These are phyloP conservation scores for Lingula anatina DNA, from an alignment of 2,888 invertebrate genomes.

Conservation along the genomic window DNA sequence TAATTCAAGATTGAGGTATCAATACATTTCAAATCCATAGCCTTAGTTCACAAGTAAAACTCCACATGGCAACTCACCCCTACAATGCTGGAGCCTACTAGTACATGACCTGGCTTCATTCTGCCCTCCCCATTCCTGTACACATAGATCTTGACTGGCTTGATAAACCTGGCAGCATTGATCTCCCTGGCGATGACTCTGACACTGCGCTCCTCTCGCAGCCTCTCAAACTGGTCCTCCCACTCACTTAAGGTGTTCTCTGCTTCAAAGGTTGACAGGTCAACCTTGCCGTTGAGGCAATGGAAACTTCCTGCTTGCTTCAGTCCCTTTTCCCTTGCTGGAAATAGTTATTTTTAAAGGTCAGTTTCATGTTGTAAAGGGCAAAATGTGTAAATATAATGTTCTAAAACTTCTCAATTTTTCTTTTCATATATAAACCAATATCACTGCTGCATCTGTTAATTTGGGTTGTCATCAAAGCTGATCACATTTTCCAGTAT, in stretches of 20 bases:
- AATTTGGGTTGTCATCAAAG: no score
- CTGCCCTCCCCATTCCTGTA: constrained; percentile 51
- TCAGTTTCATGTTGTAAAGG: constrained; percentile 28
- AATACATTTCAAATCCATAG: no score
- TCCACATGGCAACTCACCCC: constrained; percentile 48
- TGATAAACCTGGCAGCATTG: constrained; percentile 38
- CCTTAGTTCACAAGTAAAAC: no score
- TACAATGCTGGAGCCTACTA: constrained; percentile 46
- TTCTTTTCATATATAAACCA: neutral
- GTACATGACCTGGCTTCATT: constrained; percentile 37
- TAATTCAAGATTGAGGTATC: no score
- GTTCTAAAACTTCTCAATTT: no score
- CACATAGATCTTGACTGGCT: constrained; percentile 43
- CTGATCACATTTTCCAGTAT: no score
- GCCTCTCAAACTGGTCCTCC: constrained; percentile 32
- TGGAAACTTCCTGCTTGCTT: constrained; percentile 47
- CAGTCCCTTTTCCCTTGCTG: constrained; percentile 24
- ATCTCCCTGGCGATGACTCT: constrained; percentile 42
- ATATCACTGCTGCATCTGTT: no score
- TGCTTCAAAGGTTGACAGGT: constrained; percentile 47
- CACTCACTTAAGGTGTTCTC: constrained; percentile 40
- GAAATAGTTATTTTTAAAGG: constrained; percentile 9
- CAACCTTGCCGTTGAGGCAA: constrained; percentile 50
- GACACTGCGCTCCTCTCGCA: constrained; percentile 36
- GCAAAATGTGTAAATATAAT: neutral